Evolutionary conservation across 2,113 vertebrate species (phyloP).

Genomic region (Thunnus maccoyii): DNA sequence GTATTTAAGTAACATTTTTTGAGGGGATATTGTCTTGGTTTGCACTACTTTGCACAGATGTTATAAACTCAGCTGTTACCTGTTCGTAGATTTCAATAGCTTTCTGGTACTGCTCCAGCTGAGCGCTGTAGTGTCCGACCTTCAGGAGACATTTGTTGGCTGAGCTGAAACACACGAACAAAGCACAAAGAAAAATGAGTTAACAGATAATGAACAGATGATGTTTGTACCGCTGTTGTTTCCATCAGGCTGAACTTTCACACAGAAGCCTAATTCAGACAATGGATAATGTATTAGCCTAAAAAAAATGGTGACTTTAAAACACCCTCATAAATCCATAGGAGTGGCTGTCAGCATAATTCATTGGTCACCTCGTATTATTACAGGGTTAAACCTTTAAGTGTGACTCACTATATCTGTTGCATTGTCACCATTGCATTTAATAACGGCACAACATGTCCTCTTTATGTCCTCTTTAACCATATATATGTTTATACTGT

Average conservation of each 20-base stretch:
- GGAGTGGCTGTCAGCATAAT: no score
- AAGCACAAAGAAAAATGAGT: neutral
- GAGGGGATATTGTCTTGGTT: neutral
- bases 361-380: no score
- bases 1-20: neutral
- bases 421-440: no score
- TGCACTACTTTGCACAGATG: neutral
- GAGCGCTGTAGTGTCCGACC: conserved; percentile 95
- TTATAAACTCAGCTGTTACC: conserved; percentile 87
- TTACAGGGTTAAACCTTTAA: no score
- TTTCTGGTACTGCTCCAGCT: conserved; percentile 98
- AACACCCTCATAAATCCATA: no score
- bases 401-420: no score
- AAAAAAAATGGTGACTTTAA: no score
- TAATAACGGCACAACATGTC: no score
- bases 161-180: conserved; percentile 80
- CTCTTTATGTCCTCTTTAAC: no score
- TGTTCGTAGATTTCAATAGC: conserved; percentile 98
- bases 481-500: neutral
- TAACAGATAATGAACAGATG: neutral
- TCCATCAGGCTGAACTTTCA: no score
- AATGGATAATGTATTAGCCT: no score
- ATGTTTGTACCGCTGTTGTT: neutral
- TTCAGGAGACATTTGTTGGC: conserved; percentile 99
- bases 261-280: neutral